phyloP scores from a whole-genome alignment of 2,113 vertebrate genomes.

The Labeo rohita region DNA sequence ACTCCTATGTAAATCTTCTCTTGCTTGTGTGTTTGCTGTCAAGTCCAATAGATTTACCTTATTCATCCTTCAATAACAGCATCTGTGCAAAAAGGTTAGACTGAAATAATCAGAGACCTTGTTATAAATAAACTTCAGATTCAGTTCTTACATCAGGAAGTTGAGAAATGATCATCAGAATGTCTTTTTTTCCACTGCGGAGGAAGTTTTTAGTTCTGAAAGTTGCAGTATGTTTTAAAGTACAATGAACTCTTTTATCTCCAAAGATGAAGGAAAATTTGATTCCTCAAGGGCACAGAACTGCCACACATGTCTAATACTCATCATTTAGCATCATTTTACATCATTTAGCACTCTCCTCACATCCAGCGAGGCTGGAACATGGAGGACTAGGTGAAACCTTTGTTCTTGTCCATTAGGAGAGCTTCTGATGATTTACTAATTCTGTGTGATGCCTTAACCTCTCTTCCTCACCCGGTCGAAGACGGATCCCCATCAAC shows the following conservation, averaged over 20 bases:
- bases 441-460: conserved; percentile 10
- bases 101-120: background rate
- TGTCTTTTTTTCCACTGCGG: background rate
- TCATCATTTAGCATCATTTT: background rate
- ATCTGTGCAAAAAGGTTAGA: background rate
- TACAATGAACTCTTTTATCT: background rate
- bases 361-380: background rate
- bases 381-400: background rate
- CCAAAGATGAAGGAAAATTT: background rate
- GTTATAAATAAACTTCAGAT: conserved; percentile 1
- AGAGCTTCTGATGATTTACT: background rate
- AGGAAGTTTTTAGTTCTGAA: background rate
- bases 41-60: background rate
- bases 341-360: background rate
- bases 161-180: background rate
- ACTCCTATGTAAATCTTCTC: background rate
- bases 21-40: background rate
- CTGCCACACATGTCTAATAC: background rate
- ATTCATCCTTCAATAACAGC: background rate
- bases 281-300: background rate
- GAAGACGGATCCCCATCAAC: background rate
- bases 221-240: background rate
- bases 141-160: background rate
- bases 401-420: background rate
- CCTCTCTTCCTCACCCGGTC: background rate